A percentile compares a stretch with the other conserved stretches of the same genome.
These are phyloP conservation scores for Acheta domesticus DNA, from an alignment of 2,888 invertebrate species.

Conservation along the genomic window DNA sequence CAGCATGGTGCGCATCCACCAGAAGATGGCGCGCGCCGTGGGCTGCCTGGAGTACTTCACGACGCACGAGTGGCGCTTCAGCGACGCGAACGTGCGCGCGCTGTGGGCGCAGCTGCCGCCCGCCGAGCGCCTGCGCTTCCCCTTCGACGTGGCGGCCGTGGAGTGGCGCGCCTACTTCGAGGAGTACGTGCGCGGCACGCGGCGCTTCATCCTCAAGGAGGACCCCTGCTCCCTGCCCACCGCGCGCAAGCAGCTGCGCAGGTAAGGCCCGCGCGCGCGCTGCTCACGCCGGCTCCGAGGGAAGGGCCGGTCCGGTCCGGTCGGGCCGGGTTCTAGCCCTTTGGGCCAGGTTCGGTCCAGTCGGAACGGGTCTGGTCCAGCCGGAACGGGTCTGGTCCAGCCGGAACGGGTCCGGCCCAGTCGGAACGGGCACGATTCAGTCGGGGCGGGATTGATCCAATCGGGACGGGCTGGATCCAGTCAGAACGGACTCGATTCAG, in stretches of 20 bases:
- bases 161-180: slow-evolving; percentile 54
- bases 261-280: slow-evolving; percentile 39
- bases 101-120: slow-evolving; percentile 44
- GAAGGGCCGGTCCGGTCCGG: too few relatives aligned
- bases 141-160: slow-evolving; percentile 51
- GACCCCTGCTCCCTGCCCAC: slow-evolving; percentile 47
- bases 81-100: slow-evolving; percentile 46
- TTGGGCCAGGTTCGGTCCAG: too few relatives aligned
- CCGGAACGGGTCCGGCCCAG: too few relatives aligned
- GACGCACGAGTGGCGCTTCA: slow-evolving; percentile 53
- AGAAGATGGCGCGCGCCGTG: slow-evolving; percentile 51
- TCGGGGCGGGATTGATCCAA: too few relatives aligned
- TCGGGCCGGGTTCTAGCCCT: too few relatives aligned
- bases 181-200: slow-evolving; percentile 53
- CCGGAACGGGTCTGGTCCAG: too few relatives aligned
- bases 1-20: slow-evolving; percentile 54
- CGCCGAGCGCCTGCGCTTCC: slow-evolving; percentile 48
- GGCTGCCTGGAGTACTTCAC: slow-evolving; percentile 55
- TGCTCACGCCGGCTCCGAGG: too few relatives aligned
- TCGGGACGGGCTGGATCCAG: too few relatives aligned
- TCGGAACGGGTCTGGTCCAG: too few relatives aligned
- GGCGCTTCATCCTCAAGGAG: slow-evolving; percentile 54
- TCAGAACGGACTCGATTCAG: too few relatives aligned
- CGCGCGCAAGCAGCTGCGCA: slow-evolving; percentile 45
- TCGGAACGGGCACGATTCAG: too few relatives aligned